Evolutionary conservation across 1,140 invertebrate species (phyloP), one percentile per base, ranked within the genome.

Genomic region (Zaprionus kolodkinae): DNA sequence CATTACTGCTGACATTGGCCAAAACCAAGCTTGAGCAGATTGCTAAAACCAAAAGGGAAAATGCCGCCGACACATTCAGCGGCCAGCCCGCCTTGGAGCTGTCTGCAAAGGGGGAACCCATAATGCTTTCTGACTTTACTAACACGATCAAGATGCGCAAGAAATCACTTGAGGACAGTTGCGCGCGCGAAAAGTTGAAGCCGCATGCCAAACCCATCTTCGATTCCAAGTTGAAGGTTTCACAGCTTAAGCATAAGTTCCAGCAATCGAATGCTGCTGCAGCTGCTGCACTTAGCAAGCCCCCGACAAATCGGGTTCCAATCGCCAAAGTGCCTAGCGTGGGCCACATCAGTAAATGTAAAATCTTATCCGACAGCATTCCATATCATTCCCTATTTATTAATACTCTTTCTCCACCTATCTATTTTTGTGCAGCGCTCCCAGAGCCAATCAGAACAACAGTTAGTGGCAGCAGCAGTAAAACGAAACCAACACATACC

Each of bases 141-240:
- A 92, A 92, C 60, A 92, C 92, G 15, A 79, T 92, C 10, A 86
- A 89, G 72, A 92, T 92, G 92, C 81, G 92, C 15, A 92, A 92
- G 55, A 92, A 92, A 59, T 92, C 89, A 0, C 72, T 92, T 11
- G 92, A 92, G 76, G 91, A 91, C 36, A 92, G 81, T 62, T 78
- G 78, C 35, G 45, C 75, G 0, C 85, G 88, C 6, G 92, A 92
- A 48, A 92, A 92, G 35, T 54, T 61, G 3, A 91, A 91, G 59
- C 57, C 74, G 35, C 81, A 80, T 13, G 48, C 54, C 27, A 90
- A 90, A 40, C 86, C 72, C 2, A 30, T 74, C 9, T 78, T 81
- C 25, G 91, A 92, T 60, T 56, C 79, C 35, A 83, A 90, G 54
- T 76, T 89, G 40, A 92, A 92, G 66, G 92, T 92, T n/a, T 92